phyloP scores from a whole-genome alignment of 2,797 vertebrate genomes.

The Simalia tracyae region DNA sequence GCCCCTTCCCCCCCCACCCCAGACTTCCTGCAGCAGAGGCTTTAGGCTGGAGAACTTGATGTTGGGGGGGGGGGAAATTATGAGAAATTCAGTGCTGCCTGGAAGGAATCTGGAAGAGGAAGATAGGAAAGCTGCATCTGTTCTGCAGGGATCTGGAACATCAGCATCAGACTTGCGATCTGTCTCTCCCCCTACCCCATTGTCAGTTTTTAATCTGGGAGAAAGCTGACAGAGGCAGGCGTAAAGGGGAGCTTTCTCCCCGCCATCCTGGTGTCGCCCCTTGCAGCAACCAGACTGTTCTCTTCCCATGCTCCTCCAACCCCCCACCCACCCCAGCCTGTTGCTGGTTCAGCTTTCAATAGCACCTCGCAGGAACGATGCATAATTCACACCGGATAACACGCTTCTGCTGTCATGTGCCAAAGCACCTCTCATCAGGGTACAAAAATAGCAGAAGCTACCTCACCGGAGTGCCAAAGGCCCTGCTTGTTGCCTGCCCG shows the following conservation, averaged over 20 bases:
- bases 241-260: not conserved
- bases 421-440: not conserved
- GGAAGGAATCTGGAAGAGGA: not conserved
- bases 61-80: not conserved
- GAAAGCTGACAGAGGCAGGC: not conserved
- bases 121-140: not conserved
- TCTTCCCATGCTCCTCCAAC: fast-evolving
- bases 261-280: fast-evolving
- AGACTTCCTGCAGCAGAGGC: not conserved
- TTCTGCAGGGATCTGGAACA: not conserved
- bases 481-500: not conserved
- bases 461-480: not conserved
- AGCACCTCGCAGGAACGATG: not conserved
- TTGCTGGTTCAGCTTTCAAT: too few species aligned
- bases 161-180: too few species aligned
- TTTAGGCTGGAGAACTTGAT: not conserved
- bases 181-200: not conserved
- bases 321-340: fast-evolving
- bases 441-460: not conserved
- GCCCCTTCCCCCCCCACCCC: not conserved
- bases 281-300: too few species aligned
- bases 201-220: not conserved
- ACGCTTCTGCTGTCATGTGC: not conserved
- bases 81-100: not conserved
- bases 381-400: constrained; percentile 23